A percentile compares a stretch with the other conserved stretches of the same genome.
phyloP scores from a whole-genome alignment of 2,113 vertebrate genomes.

The Zootoca vivipara region DNA sequence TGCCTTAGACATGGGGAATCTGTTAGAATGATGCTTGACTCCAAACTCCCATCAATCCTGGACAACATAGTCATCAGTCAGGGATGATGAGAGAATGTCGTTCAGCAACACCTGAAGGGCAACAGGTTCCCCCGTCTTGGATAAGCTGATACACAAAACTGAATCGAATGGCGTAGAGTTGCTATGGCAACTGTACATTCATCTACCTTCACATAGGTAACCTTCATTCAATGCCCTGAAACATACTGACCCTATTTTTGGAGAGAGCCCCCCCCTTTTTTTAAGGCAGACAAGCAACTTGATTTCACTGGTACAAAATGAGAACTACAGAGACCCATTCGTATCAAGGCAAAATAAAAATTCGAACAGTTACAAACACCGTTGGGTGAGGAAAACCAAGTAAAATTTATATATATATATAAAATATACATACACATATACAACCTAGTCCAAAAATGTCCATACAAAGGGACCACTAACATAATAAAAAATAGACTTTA shows the following conservation, averaged over 20 bases:
- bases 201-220: neutral
- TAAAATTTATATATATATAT: conserved; percentile 71
- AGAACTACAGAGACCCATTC: conserved; percentile 36
- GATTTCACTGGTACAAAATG: conserved; percentile 67
- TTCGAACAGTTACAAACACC: conserved; percentile 68
- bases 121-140: neutral
- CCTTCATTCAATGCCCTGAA: no score
- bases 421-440: conserved; percentile 68
- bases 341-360: conserved; percentile 71
- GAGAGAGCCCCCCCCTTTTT: neutral
- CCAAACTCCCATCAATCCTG: no score
- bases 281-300: conserved; percentile 54
- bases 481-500: conserved; percentile 54
- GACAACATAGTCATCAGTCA: no score
- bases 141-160: neutral
- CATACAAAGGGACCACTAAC: conserved; percentile 70
- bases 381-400: conserved; percentile 65
- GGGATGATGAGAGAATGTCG: no score
- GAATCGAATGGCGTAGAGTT: neutral
- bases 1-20: neutral
- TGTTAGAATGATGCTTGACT: no score
- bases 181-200: neutral
- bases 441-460: conserved; percentile 70
- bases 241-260: neutral
- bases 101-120: no score